phyloP scores from a whole-genome alignment of 2,797 vertebrate species.

The Poecilia gillii region DNA sequence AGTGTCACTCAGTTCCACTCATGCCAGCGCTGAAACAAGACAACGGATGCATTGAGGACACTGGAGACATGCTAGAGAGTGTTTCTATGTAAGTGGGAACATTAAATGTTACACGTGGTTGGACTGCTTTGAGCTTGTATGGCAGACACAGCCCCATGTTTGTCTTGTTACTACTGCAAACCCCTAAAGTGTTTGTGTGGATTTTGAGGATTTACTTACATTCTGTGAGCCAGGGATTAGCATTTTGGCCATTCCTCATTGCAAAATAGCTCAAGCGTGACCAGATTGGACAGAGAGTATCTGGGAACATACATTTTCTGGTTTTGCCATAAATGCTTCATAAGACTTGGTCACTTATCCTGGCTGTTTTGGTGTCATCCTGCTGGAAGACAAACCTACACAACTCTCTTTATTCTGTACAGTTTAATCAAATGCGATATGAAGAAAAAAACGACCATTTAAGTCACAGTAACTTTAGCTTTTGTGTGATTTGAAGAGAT shows the following conservation, averaged over 20 bases:
- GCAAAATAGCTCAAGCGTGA: background rate
- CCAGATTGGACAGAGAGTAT: background rate
- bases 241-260: background rate
- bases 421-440: background rate
- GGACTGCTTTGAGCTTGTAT: slow-evolving; percentile 44
- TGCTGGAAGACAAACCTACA: background rate
- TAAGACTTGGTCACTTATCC: background rate
- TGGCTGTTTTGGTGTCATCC: background rate
- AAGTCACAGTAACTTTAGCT: background rate
- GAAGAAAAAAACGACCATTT: background rate
- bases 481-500: background rate
- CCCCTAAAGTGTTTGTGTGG: background rate
- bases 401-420: background rate
- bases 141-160: slow-evolving; percentile 60
- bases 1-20: slow-evolving; percentile 68
- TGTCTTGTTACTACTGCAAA: background rate
- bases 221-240: background rate
- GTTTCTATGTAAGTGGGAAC: slow-evolving; percentile 41
- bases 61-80: slow-evolving; percentile 23
- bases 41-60: slow-evolving; percentile 73
- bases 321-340: background rate
- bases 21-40: slow-evolving; percentile 65
- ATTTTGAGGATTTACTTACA: background rate
- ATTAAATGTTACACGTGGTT: slow-evolving; percentile 51
- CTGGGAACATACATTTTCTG: no score